Conservation (phyloP, 2,113 vertebrate genomes). For the Lynx canadensis region DNA sequence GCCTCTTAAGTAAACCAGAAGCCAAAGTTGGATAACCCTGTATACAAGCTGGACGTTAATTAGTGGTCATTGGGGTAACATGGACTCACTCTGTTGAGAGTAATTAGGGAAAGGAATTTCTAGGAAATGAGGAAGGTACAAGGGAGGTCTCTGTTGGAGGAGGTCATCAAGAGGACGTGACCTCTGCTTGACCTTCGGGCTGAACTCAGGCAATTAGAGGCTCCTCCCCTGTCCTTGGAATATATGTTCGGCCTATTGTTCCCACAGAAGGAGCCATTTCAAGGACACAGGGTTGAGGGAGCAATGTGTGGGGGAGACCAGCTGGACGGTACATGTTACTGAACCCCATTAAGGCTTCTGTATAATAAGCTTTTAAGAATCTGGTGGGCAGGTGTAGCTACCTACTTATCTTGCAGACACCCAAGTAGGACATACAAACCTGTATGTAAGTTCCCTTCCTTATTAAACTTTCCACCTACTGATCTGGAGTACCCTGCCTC, state of each 20-base stretch:
- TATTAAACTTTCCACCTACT: not conserved
- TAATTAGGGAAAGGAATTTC: not conserved
- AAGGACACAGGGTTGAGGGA: not conserved
- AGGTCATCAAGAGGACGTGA: not conserved
- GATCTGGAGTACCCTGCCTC: not conserved
- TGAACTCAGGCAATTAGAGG: not conserved
- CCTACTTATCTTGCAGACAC: not conserved
- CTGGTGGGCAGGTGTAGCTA: not conserved
- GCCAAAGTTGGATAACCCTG: not conserved
- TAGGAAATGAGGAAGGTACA: not conserved
- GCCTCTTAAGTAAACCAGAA: not conserved
- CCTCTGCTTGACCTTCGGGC: accelerated
- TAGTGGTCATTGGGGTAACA: not conserved
- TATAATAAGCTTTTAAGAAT: accelerated
- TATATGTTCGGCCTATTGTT: not conserved
- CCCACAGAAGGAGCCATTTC: not conserved
- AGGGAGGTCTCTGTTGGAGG: not conserved
- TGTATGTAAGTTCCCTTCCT: not conserved
- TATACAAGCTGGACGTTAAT: not conserved
- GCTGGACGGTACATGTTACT: not conserved
- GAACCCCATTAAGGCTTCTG: not conserved
- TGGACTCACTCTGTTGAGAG: not conserved
- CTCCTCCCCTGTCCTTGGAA: not conserved
- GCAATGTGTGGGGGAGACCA: not conserved
- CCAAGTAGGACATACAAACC: not conserved